Conservation (phyloP, 92 coral and sea anemone genomes). For the Desmophyllum pertusum region DNA sequence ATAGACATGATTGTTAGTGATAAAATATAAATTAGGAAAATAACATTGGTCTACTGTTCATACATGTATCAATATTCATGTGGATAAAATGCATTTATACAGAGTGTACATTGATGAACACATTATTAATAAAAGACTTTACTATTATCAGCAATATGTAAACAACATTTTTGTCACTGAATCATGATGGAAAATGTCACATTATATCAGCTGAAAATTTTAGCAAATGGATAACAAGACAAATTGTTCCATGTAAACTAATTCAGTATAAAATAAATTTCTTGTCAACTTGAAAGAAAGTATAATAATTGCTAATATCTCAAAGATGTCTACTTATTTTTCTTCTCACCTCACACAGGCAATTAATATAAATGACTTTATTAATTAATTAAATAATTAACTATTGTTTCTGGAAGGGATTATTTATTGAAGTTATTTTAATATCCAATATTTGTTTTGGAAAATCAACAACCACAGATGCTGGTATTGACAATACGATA, state of each 20-base stretch:
- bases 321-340: background rate
- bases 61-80: background rate
- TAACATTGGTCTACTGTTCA: background rate
- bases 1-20: background rate
- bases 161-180: background rate
- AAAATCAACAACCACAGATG: background rate
- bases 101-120: background rate
- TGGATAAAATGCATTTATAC: background rate
- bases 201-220: background rate
- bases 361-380: too few relatives aligned
- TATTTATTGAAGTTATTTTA: too few relatives aligned
- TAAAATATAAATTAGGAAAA: background rate
- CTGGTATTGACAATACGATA: background rate
- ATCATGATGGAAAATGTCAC: background rate
- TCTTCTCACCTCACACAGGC: background rate
- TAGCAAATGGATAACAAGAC: background rate
- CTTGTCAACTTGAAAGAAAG: background rate
- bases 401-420: too few relatives aligned
- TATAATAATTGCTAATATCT: background rate
- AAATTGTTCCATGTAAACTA: too few relatives aligned
- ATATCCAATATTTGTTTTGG: background rate
- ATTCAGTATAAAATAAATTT: too few relatives aligned
- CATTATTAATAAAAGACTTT: background rate
- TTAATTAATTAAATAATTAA: too few relatives aligned
- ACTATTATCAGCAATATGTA: background rate